Evolutionary conservation across 2,797 vertebrate species (phyloP), one percentile per base, ranked within the genome.

Genomic region (Notoglanidium macrostoma): DNA sequence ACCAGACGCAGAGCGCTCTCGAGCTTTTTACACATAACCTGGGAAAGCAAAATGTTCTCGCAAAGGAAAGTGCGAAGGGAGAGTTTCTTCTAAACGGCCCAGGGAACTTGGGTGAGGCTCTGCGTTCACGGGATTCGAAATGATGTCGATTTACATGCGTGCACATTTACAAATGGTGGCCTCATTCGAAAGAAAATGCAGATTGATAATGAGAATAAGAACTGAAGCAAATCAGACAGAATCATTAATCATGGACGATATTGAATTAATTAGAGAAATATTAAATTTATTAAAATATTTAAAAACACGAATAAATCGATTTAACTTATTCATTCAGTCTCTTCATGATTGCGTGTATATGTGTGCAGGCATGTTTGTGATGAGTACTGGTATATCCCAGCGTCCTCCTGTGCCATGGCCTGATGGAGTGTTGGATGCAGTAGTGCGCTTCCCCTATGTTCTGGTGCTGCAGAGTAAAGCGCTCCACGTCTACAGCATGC

Each of bases 21-120:
- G 91, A 95, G 72, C 94, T 96, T 72, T 95, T 95, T 65, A 91
- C 90, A 86, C 95, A 95, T 82, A 89, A 89, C 77, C 92, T 90
- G 82, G 88, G 55, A 87, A 92, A 89, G 61, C 93, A 94, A 77
- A 87, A 68, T 5, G 89, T 90, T 35, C 72, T 95, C 2, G 92
- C 93, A 3, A 86, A 90, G 86, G 85, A 92, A 26, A 89, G 88
- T 21, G 95, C 93, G 57, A 87, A 32, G 79, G 93, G 91, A 85
- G 95, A 95, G 86, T 95, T 95, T 88, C 92, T 96, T 72, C 87
- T 96, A 68, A 95, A 95, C 10, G 94, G 94, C 11, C 95, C 95
- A 4, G 94, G 91, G 86, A 94, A 89, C 85, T 92, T 96, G 87
- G 94, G 95, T 95, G 91, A 94, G 93, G 57, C 2, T 80, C 32